A percentile compares a stretch with the other conserved stretches of the same genome.
These are phyloP conservation scores for Osmerus eperlanus DNA, from an alignment of 2,113 vertebrate genomes.

Conservation along the genomic window DNA sequence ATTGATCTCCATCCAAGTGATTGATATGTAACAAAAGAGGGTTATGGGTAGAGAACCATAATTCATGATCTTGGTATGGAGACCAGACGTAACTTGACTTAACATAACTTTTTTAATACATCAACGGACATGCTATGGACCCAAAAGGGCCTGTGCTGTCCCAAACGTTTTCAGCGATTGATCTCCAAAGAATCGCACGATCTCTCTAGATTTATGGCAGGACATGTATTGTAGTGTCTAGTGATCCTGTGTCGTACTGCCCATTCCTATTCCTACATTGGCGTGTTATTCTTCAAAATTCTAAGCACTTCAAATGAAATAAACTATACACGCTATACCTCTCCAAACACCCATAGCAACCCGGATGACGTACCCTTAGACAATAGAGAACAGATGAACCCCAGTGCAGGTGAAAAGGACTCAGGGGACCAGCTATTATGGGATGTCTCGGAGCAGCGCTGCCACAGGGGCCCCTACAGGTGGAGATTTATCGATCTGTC, in stretches of 20 bases:
- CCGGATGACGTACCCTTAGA: slow-evolving; percentile 35
- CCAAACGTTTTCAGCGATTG: no score
- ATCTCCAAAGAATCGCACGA: no score
- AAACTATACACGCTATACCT: background rate
- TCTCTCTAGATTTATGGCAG: no score
- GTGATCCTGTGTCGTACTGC: no score
- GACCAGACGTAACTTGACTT: no score
- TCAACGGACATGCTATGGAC: background rate
- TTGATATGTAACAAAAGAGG: no score
- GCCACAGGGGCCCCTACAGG: slow-evolving; percentile 33
- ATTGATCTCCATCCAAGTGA: slow-evolving; percentile 19
- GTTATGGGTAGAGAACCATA: no score
- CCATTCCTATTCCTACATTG: no score
- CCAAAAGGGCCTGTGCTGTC: no score
- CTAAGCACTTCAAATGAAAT: background rate
- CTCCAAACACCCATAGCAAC: slow-evolving; percentile 31
- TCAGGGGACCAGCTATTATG: slow-evolving; percentile 49
- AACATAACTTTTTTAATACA: background rate
- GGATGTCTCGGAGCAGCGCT: slow-evolving; percentile 36
- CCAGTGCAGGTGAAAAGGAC: slow-evolving; percentile 44
- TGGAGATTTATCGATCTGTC: slow-evolving; percentile 49
- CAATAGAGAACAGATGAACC: slow-evolving; percentile 47
- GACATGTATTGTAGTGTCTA: no score
- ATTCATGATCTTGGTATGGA: no score
- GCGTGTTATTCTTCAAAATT: background rate